Evolutionary conservation across 2,113 vertebrate genomes (phyloP), one percentile per base, ranked within the genome.

Genomic region (Petroica traversi): DNA sequence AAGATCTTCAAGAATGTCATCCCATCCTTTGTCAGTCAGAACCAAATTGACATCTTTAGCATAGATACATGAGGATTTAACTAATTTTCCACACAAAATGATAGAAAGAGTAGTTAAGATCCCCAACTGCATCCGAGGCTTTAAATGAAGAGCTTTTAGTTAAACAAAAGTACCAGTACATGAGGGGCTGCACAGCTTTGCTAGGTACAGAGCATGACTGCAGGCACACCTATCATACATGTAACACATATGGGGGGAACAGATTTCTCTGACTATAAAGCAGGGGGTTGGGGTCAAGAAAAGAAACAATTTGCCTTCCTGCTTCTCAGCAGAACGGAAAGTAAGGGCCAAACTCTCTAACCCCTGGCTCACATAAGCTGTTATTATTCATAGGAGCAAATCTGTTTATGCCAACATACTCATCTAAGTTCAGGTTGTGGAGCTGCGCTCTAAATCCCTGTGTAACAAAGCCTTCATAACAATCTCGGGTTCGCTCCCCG

Each of bases 361-460:
- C 20, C 25, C 40, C 31, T 77, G n/a, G 33, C 71, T 93, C 85
- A 75, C 40, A 52, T 59, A 94, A 96, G 64, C 68, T 74, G 51
- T 26, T 87, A 13, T 64, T 80, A 92, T 74, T 92, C 75, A 63
- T 4, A 28, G 84, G 33, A 96, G 55, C 48, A 93, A 91, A 93
- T 78, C 77, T 88, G 52, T 92, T 77, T 69, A 79, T 64, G 69
- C 33, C 72, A 83, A 72, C 64, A 52, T 24, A 67, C 51, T 55
- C 43, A 46, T 88, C 24, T 64, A 81, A 91, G 71, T 54, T 61
- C 57, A 82, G 51, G 71, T 61, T 61, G 83, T 68, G 40, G 45
- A 85, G 66, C 84, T 48, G 45, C 84, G 52, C 64, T 84, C 67
- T 66, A 95, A 96, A 96, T 82, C 77, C 89, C 63, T 24, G 57